Evolutionary conservation across 2,113 vertebrate species (phyloP).

Genomic region (Cheilinus undulatus): DNA sequence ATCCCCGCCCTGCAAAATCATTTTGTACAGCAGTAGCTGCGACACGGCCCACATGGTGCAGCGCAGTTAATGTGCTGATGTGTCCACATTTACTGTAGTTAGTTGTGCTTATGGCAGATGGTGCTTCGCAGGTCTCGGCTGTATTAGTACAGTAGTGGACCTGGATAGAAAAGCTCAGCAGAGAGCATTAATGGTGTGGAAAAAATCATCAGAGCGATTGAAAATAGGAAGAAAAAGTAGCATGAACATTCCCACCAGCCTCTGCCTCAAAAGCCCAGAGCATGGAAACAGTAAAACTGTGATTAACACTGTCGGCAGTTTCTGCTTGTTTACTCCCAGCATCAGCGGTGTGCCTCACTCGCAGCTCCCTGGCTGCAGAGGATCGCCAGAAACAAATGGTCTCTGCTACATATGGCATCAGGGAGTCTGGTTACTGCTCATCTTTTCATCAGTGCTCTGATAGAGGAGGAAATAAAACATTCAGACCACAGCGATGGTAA

Average conservation of each 20-base stretch:
- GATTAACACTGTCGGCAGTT: constrained; percentile 59
- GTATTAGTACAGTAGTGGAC: constrained; percentile 52
- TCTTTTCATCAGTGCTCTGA: constrained; percentile 22
- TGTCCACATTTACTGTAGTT: constrained; percentile 71
- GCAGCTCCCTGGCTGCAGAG: constrained; percentile 28
- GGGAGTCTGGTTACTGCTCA: constrained; percentile 5
- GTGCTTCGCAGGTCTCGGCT: constrained; percentile 43
- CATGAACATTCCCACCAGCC: constrained; percentile 30
- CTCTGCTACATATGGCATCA: constrained; percentile 15
- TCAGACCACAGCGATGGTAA: background rate
- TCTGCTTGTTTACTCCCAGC: constrained; percentile 54
- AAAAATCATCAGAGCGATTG: constrained; percentile 62
- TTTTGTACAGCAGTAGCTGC: constrained; percentile 30
- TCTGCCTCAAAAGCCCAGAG: constrained; percentile 30
- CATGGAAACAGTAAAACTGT: constrained; percentile 59
- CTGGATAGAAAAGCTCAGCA: constrained; percentile 76
- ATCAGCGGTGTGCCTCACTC: constrained; percentile 9
- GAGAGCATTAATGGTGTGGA: constrained; percentile 77
- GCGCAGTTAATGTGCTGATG: constrained; percentile 75
- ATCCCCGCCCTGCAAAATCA: constrained; percentile 38
- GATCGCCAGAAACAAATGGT: constrained; percentile 40
- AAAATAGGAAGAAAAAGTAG: constrained; percentile 27
- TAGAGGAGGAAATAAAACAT: constrained; percentile 34
- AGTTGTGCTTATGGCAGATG: constrained; percentile 73
- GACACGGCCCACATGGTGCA: constrained; percentile 33